phyloP scores from a whole-genome alignment of 37 sponge, comb jelly and placozoan species.

The Trichoplax adhaerens region DNA sequence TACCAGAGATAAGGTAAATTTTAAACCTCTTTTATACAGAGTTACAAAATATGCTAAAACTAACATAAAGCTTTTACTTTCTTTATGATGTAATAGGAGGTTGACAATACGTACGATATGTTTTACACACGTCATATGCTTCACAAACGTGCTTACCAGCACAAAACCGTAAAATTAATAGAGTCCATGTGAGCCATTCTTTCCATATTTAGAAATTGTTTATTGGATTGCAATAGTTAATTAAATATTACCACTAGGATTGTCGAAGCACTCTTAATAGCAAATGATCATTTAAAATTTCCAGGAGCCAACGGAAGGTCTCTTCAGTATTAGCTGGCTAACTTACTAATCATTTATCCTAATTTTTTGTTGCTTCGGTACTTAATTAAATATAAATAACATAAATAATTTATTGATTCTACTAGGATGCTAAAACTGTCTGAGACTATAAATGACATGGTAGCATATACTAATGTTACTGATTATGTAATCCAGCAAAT shows the following conservation, averaged over 20 bases:
- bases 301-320: conserved; percentile 4
- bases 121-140: conserved; percentile 66
- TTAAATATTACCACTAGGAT: conserved; percentile 22
- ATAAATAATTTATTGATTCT: too few species aligned
- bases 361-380: too few species aligned
- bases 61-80: too few species aligned
- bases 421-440: conserved; percentile 21
- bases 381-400: too few species aligned
- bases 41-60: too few species aligned
- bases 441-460: conserved; percentile 47
- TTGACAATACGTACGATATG: conserved; percentile 83
- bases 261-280: conserved; percentile 41
- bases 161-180: conserved; percentile 56
- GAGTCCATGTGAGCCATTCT: conserved; percentile 54
- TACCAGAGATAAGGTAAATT: conserved; percentile 57
- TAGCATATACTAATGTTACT: conserved; percentile 53
- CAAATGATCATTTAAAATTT: conserved; percentile 26
- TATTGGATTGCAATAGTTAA: not conserved
- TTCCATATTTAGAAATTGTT: not conserved
- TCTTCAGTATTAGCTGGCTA: too few species aligned
- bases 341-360: too few species aligned
- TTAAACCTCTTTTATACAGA: too few species aligned
- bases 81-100: conserved; percentile 36
- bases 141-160: conserved; percentile 87
- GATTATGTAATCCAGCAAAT: conserved; percentile 45